Evolutionary conservation across 2,797 vertebrate species (phyloP), one percentile per base, ranked within the genome.

Genomic region (Dicrostonyx torquatus): DNA sequence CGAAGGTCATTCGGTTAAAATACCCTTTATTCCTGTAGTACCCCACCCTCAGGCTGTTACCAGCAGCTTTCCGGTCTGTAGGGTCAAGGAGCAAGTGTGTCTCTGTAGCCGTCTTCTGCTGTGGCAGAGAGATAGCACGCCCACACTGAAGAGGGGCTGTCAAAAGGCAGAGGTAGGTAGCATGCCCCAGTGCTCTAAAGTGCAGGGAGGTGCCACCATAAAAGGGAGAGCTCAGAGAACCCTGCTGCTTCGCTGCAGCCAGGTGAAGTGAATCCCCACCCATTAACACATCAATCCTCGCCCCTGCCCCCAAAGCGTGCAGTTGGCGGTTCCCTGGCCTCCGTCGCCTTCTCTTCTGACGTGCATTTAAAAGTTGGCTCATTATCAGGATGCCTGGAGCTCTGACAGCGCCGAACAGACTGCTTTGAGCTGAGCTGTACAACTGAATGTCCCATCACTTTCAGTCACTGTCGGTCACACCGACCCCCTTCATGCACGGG

Each of bases 1-100:
- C 88, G 77, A 95, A 95, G 58, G 78, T 75, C 87, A 92, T 86
- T 94, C 34, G n/a, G 1, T 85, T 96, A 64, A 94, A 79, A 90
- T n/a, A 68, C 48, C 24, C 20, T 6, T 22, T 58, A 24, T 92
- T 73, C 31, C 55, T 34, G 64, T 60, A 34, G 40, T 48, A 29
- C 43, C 24, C n/a, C 45, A 18, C n/a, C 12, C 15, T 1, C 70
- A 43, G 60, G 43, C 68, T 64, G 62, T 64, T 7, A n/a, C 1
- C 29, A 8, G 60, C 7, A n/a, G 29, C 24, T 79, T 14, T 60
- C 20, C 11, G 60, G 60, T 66, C 40, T 84, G 60, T 22, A 18
- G 80, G 80, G 40, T 10, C 55, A 83, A 17, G 4, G 2, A 12
- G 40, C 37, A 45, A 48, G 60, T 1, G 17, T 29, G 11, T 45